A percentile compares a stretch with the other conserved stretches of the same genome.
Conservation (phyloP, 2,113 vertebrate genomes). For the Rhombomys opimus region DNA sequence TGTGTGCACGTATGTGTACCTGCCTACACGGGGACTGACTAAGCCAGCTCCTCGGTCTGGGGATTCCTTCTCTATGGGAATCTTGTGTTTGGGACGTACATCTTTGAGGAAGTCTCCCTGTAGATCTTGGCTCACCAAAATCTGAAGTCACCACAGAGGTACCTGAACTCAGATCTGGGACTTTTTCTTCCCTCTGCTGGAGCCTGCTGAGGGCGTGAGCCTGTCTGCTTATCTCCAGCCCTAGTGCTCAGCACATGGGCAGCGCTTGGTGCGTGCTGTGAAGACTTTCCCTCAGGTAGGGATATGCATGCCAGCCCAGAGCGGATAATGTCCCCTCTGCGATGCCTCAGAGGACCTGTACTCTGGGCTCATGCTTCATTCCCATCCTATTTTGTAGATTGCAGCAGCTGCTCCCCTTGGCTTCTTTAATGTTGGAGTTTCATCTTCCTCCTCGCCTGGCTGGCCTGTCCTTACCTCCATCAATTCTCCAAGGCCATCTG, state of each 20-base stretch:
- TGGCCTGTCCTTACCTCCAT: background rate
- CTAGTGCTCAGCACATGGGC: too few relatives aligned
- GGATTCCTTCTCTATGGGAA: background rate
- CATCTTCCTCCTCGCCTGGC: background rate
- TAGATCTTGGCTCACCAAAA: rapidly evolving
- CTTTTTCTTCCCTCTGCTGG: rapidly evolving
- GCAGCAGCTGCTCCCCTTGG: background rate
- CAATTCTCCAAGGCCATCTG: background rate
- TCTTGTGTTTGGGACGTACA: background rate
- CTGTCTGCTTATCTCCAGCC: background rate
- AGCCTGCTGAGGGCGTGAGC: background rate
- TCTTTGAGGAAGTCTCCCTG: background rate
- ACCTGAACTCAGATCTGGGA: background rate
- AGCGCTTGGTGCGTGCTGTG: background rate
- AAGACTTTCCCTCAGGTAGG: too few relatives aligned
- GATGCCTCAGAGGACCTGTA: background rate
- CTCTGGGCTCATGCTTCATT: background rate
- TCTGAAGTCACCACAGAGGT: background rate
- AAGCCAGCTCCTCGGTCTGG: background rate
- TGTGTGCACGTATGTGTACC: background rate
- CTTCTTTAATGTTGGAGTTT: background rate
- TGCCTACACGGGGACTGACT: background rate
- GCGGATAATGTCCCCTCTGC: rapidly evolving
- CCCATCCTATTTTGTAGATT: background rate
- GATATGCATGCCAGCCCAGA: rapidly evolving